Evolutionary conservation across 2,888 invertebrate species (phyloP).

Genomic region (Ectemnius continuus): DNA sequence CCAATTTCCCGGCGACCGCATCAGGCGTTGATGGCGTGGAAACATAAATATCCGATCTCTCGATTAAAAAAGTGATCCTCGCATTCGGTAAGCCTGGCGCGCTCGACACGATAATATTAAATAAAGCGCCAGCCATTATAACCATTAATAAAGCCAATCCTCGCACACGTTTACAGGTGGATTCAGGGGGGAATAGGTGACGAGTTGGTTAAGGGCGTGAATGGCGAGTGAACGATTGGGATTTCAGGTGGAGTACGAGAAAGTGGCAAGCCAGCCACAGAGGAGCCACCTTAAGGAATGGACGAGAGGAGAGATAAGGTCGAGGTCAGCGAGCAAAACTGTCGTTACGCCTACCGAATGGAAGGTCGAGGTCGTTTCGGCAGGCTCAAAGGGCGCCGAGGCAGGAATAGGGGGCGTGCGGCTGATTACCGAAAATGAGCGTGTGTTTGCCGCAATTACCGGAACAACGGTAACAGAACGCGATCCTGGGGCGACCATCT

Average conservation of each 20-base stretch:
- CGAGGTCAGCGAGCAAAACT: conserved; percentile 56
- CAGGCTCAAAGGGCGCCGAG: conserved; percentile 71
- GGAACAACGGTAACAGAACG: conserved; percentile 75
- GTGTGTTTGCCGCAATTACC: conserved; percentile 75
- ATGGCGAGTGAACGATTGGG: background rate
- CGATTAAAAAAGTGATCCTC: conserved; percentile 1
- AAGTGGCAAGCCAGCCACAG: conserved; percentile 4
- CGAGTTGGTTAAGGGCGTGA: background rate
- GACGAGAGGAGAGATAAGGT: conserved; percentile 41
- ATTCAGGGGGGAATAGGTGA: background rate
- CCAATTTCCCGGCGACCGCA: conserved; percentile 5
- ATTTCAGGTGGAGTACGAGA: background rate
- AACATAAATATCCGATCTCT: conserved; percentile 7
- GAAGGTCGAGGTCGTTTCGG: conserved; percentile 69
- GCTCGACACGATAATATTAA: background rate
- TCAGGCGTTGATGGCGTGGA: background rate
- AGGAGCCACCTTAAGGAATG: background rate
- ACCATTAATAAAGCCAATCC: background rate
- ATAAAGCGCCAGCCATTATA: background rate
- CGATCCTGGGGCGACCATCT: conserved; percentile 71
- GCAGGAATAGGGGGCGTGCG: conserved; percentile 53
- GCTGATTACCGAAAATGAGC: conserved; percentile 73
- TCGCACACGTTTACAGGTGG: background rate
- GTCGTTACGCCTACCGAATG: conserved; percentile 63
- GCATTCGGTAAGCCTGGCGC: background rate